Evolutionary conservation across 2,888 invertebrate species (phyloP).

Genomic region (Mesopsocus fuscifrons): DNA sequence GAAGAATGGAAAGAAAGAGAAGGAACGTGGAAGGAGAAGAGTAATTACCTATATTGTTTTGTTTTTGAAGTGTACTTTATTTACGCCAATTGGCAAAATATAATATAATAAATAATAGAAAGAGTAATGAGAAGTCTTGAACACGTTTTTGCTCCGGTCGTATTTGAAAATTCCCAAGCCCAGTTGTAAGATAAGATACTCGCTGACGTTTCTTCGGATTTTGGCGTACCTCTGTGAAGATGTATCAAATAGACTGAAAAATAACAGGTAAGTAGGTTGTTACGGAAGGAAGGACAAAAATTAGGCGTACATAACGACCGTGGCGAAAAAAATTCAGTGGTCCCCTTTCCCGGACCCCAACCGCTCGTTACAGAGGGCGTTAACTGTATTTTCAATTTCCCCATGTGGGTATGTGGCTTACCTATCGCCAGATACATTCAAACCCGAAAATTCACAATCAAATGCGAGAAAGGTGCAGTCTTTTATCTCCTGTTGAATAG

Average conservation of each 20-base stretch:
- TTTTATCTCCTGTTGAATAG: not conserved
- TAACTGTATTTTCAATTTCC: not conserved
- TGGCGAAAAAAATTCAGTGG: too few relatives aligned
- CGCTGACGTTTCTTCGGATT: not conserved
- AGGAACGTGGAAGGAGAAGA: too few relatives aligned
- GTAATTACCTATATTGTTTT: too few relatives aligned
- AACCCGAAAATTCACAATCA: constrained; percentile 7
- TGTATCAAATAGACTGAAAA: constrained; percentile 6
- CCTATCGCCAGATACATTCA: not conserved
- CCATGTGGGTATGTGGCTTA: not conserved
- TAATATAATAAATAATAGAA: too few relatives aligned
- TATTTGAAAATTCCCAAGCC: not conserved
- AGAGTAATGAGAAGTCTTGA: not conserved
- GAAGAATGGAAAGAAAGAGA: too few relatives aligned
- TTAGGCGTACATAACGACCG: too few relatives aligned
- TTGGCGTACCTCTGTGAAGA: not conserved
- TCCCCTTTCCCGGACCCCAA: too few relatives aligned
- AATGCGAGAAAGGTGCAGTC: not conserved
- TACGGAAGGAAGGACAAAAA: not conserved
- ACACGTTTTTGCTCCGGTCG: not conserved
- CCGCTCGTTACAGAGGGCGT: too few relatives aligned
- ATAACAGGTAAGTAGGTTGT: not conserved
- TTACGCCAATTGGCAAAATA: too few relatives aligned
- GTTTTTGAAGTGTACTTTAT: too few relatives aligned
- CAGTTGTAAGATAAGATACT: not conserved